Percentiles rank a stretch among this genome's conserved stretches.
These are phyloP conservation scores for Eupithecia abbreviata DNA, from an alignment of 2,888 invertebrate species.

Conservation along the genomic window DNA sequence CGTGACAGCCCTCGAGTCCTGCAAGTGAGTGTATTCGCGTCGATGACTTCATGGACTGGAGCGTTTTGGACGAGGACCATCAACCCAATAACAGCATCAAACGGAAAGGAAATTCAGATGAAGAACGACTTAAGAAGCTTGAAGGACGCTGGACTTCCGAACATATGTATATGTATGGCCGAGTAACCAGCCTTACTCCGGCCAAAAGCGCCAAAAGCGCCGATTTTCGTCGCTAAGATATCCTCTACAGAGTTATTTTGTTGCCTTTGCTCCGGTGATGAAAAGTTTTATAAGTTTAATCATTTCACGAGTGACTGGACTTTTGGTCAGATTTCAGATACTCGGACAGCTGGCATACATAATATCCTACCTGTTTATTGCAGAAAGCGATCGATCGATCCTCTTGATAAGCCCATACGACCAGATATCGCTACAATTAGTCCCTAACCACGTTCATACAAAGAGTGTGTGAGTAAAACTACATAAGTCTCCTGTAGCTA, in stretches of 20 bases:
- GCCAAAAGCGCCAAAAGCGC: too few species aligned
- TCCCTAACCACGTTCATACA: background rate
- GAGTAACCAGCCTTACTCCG: background rate
- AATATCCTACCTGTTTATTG: background rate
- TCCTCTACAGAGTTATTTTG: background rate
- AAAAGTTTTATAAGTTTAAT: background rate
- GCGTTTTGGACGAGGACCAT: conserved; percentile 50
- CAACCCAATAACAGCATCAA: conserved; percentile 37
- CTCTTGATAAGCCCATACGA: background rate
- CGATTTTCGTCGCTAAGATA: background rate
- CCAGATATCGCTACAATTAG: background rate
- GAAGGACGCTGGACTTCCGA: background rate
- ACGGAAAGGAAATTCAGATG: background rate
- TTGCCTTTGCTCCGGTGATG: background rate
- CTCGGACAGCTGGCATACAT: background rate
- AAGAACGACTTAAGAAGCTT: conserved; percentile 1
- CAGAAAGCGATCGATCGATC: background rate
- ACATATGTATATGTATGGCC: background rate
- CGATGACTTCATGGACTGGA: conserved; percentile 70
- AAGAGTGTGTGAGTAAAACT: background rate
- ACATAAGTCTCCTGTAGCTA: background rate
- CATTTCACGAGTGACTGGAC: background rate
- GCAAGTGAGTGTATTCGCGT: conserved; percentile 55
- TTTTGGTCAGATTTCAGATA: background rate
- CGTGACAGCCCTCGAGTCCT: conserved; percentile 38